Evolutionary conservation across 2,888 invertebrate species (phyloP).

Genomic region (Atrina japonica): DNA sequence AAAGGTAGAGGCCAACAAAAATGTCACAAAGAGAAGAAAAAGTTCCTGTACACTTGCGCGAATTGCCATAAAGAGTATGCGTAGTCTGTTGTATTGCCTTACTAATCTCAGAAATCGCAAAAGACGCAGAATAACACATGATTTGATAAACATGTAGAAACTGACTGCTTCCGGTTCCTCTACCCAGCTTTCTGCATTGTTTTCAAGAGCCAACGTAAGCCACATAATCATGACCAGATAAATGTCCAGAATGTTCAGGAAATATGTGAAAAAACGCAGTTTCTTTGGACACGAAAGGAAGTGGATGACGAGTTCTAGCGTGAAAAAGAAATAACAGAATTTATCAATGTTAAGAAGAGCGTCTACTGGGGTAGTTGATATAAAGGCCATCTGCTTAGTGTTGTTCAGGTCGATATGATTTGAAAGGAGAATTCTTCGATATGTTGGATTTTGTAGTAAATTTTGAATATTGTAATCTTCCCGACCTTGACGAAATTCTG

Average conservation of each 20-base stretch:
- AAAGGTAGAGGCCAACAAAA: conserved; percentile 18
- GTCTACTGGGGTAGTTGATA: conserved; percentile 8
- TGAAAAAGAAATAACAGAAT: conserved; percentile 20
- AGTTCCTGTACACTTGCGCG: conserved; percentile 24
- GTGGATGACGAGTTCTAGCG: conserved; percentile 27
- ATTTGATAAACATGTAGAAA: conserved; percentile 27
- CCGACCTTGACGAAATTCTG: conserved; percentile 9
- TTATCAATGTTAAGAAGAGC: conserved; percentile 3
- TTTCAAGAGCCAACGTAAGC: conserved; percentile 8
- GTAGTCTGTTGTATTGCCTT: conserved; percentile 21
- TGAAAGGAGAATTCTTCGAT: conserved; percentile 3
- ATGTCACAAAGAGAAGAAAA: conserved; percentile 12
- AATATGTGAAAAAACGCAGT: conserved; percentile 13
- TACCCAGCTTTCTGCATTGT: conserved; percentile 12
- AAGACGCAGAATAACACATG: conserved; percentile 15
- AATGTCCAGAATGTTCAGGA: conserved; percentile 25
- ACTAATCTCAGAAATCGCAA: conserved; percentile 25
- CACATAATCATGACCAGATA: conserved; percentile 24
- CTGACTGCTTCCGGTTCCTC: conserved; percentile 7
- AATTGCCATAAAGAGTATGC: conserved; percentile 26
- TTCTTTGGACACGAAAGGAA: conserved; percentile 33
- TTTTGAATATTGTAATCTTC: not conserved
- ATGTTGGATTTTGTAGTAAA: not conserved
- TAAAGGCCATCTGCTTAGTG: conserved; percentile 23
- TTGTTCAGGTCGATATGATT: conserved; percentile 27